Percentiles rank a stretch among this genome's conserved stretches.
Evolutionary conservation across 2,888 invertebrate genomes (phyloP).

Genomic region (Chymomyza amoena): DNA sequence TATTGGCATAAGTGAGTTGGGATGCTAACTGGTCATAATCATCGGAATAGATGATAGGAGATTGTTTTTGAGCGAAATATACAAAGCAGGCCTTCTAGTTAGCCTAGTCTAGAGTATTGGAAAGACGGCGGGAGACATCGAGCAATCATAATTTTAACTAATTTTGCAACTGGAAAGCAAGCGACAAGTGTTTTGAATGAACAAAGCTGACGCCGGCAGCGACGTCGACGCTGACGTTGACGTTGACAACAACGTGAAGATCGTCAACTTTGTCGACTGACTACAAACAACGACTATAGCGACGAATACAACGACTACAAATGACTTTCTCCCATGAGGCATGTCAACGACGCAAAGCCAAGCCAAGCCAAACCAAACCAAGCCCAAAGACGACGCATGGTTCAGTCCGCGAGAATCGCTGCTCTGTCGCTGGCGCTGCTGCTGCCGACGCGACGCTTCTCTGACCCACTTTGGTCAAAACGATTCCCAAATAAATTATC

Average conservation of each 20-base stretch:
- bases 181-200: conserved; percentile 52
- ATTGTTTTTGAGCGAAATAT: no score
- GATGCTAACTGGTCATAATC: no score
- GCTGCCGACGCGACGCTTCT: no score
- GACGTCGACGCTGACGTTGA: conserved; percentile 17
- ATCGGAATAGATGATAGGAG: no score
- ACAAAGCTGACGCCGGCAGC: not conserved
- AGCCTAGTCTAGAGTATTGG: no score
- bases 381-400: not conserved
- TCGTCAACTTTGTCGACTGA: no score
- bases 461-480: conserved; percentile 26
- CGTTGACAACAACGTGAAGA: conserved; percentile 34
- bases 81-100: no score
- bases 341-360: conserved; percentile 25
- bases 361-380: conserved; percentile 1
- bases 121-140: not conserved
- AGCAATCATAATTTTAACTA: conserved; percentile 61
- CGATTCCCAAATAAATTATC: not conserved
- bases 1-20: no score
- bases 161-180: conserved; percentile 39
- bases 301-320: not conserved
- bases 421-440: not conserved
- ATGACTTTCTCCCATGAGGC: conserved; percentile 59
- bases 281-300: no score
- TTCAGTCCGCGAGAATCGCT: not conserved